phyloP scores from a whole-genome alignment of 2,888 invertebrate genomes.

The Ametastegia equiseti region DNA sequence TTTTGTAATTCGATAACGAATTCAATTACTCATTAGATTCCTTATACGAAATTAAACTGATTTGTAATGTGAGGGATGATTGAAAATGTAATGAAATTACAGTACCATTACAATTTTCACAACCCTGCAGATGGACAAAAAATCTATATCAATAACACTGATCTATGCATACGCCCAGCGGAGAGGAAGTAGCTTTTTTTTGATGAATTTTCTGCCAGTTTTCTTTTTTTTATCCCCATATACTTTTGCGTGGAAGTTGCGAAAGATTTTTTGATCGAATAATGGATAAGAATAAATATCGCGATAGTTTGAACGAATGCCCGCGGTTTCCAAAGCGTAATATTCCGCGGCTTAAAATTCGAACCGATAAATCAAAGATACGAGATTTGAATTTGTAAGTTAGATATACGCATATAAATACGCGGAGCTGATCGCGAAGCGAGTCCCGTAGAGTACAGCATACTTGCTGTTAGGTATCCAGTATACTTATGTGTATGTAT shows the following conservation, averaged over 20 bases:
- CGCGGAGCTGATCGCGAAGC: slow-evolving; percentile 20
- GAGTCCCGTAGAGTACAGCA: slow-evolving; percentile 30
- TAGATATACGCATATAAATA: neutral
- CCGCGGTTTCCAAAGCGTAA: neutral
- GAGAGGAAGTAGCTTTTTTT: too few species aligned
- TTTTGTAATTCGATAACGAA: too few species aligned
- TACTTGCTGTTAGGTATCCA: too few species aligned
- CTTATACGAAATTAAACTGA: too few species aligned
- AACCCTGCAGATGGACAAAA: too few species aligned
- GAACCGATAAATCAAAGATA: neutral
- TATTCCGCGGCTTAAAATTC: neutral
- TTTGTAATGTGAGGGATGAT: too few species aligned
- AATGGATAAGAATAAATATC: neutral
- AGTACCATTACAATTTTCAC: too few species aligned
- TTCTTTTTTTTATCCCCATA: neutral
- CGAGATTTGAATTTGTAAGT: slow-evolving; percentile 11
- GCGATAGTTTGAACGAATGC: too few species aligned
- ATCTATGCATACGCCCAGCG: too few species aligned
- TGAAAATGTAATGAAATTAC: too few species aligned
- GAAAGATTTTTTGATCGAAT: neutral
- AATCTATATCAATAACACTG: too few species aligned
- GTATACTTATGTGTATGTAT: neutral
- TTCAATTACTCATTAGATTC: too few species aligned
- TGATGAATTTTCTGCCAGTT: neutral
- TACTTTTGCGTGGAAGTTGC: neutral